A percentile compares a stretch with the other conserved stretches of the same genome.
phyloP scores from a whole-genome alignment of 1,140 invertebrate species.

The Cyrtorhinus lividipennis region DNA sequence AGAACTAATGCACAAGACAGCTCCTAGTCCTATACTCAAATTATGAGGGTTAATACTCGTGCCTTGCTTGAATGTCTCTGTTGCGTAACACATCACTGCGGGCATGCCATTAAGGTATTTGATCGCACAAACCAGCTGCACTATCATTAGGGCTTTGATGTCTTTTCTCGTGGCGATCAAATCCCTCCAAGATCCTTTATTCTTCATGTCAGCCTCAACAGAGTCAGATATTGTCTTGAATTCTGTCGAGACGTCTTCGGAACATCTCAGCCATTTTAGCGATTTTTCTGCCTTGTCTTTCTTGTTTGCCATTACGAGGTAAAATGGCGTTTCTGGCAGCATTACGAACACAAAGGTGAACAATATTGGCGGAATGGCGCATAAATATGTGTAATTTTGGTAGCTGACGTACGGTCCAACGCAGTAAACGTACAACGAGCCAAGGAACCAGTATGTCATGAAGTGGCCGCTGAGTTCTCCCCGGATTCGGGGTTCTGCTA shows the following conservation, averaged over 20 bases:
- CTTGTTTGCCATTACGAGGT: conserved; percentile 16
- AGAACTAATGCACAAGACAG: conserved; percentile 26
- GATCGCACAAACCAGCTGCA: conserved; percentile 14
- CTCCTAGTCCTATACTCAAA: conserved; percentile 29
- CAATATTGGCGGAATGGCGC: conserved; percentile 38
- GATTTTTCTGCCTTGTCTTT: conserved; percentile 18
- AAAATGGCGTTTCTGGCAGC: conserved; percentile 38
- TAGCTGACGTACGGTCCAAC: conserved; percentile 61
- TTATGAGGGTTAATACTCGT: conserved; percentile 25
- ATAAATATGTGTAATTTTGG: conserved; percentile 45
- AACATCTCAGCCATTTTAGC: conserved; percentile 21
- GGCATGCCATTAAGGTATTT: conserved; percentile 23
- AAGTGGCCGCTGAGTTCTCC: conserved; percentile 50
- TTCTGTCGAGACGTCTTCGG: conserved; percentile 20
- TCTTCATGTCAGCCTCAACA: conserved; percentile 19
- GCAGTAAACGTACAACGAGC: conserved; percentile 58
- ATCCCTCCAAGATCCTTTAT: conserved; percentile 19
- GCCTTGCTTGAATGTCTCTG: conserved; percentile 32
- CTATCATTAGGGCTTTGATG: conserved; percentile 19
- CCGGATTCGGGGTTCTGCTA: conserved; percentile 32
- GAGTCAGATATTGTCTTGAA: conserved; percentile 19
- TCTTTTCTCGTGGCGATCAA: conserved; percentile 15
- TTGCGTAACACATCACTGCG: conserved; percentile 27
- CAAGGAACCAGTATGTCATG: conserved; percentile 61
- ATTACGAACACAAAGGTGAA: conserved; percentile 52